These are phyloP conservation scores for Spermophilus dauricus DNA, from an alignment of 2,113 vertebrate species.

Conservation along the genomic window DNA sequence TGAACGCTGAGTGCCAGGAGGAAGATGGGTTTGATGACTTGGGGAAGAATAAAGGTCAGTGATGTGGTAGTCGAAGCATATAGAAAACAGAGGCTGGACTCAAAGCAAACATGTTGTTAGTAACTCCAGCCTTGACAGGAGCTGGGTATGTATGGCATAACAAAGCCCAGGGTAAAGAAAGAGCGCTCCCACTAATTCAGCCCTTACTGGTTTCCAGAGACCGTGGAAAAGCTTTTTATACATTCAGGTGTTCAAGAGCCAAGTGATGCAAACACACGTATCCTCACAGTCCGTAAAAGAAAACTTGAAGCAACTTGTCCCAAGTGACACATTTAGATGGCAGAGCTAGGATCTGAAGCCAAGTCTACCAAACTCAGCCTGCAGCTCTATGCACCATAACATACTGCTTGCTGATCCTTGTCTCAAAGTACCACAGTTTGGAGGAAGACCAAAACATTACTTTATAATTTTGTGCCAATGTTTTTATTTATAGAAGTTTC, in stretches of 20 bases:
- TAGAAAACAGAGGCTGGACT: neutral
- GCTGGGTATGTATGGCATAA: neutral
- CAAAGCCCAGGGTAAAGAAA: neutral
- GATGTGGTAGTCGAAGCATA: accelerated
- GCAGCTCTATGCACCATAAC: accelerated
- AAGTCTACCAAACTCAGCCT: neutral
- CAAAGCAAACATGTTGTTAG: neutral
- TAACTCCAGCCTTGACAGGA: neutral
- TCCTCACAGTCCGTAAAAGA: neutral
- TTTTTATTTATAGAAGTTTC: neutral
- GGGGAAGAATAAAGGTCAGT: neutral
- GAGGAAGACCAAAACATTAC: neutral
- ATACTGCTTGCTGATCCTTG: neutral
- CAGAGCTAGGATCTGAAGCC: neutral
- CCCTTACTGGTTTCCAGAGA: neutral
- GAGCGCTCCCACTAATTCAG: neutral
- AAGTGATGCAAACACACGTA: neutral
- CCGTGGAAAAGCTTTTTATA: neutral
- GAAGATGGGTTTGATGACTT: neutral
- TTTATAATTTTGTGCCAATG: neutral
- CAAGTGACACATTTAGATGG: neutral
- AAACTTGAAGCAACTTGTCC: neutral
- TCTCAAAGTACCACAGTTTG: neutral
- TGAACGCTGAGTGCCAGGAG: neutral
- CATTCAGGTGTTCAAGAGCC: neutral